phyloP scores from a whole-genome alignment of 2,888 invertebrate species.

The Aleiodes leptofemur region DNA sequence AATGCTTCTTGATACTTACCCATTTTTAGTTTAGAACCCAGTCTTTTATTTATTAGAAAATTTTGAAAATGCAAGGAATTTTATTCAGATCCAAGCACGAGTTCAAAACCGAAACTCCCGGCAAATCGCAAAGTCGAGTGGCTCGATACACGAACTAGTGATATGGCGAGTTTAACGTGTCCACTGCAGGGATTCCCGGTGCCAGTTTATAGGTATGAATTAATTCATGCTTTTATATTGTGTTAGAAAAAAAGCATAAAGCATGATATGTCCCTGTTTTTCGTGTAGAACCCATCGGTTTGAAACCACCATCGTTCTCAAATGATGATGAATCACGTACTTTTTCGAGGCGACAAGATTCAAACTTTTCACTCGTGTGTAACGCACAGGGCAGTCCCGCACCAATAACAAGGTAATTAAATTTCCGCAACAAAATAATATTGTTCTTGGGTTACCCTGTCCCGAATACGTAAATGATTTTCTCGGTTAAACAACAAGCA shows the following conservation, averaged over 20 bases:
- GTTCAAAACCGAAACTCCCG: constrained; percentile 70
- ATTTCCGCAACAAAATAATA: background rate
- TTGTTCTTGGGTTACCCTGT: constrained; percentile 44
- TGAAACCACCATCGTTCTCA: constrained; percentile 82
- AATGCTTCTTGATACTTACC: too few relatives aligned
- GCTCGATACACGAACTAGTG: constrained; percentile 63
- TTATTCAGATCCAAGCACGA: constrained; percentile 69
- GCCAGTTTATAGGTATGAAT: constrained; percentile 69
- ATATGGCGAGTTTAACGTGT: constrained; percentile 78
- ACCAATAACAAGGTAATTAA: constrained; percentile 81
- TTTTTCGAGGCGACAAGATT: constrained; percentile 75
- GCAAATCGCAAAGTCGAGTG: constrained; percentile 72
- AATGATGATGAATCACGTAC: constrained; percentile 80
- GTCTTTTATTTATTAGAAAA: too few relatives aligned
- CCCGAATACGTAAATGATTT: constrained; percentile 40
- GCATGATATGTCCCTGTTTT: constrained; percentile 23
- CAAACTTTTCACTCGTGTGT: constrained; percentile 71
- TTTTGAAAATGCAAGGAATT: background rate
- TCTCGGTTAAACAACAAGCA: constrained; percentile 62
- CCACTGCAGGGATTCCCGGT: constrained; percentile 88
- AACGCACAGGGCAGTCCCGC: constrained; percentile 84
- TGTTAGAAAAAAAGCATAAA: background rate
- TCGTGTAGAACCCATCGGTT: constrained; percentile 81
- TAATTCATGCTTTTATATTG: constrained; percentile 17
- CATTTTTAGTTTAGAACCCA: too few relatives aligned